phyloP scores from a whole-genome alignment of 2,113 vertebrate genomes.

The Coptodon rendalli region DNA sequence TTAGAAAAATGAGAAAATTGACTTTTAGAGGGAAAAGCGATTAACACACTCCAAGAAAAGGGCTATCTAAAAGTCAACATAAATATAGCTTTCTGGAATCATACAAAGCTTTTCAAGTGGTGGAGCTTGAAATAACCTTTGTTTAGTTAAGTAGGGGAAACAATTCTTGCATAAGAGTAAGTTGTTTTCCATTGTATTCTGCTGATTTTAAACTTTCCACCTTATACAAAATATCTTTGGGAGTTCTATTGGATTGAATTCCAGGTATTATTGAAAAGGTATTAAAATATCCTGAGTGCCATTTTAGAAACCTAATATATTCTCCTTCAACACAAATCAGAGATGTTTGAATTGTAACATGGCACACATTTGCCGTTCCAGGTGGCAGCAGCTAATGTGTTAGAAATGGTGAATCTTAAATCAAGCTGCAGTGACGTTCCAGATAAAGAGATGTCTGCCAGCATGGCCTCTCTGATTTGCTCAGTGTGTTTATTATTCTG shows the following conservation, averaged over 20 bases:
- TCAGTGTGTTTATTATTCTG: slow-evolving; percentile 15
- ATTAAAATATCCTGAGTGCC: neutral
- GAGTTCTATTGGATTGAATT: neutral
- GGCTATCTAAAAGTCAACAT: too few relatives aligned
- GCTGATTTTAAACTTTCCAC: neutral
- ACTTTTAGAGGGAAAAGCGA: neutral
- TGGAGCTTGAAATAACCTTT: neutral
- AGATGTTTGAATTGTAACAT: neutral
- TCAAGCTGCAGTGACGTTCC: neutral
- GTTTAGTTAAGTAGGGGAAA: neutral
- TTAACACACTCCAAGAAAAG: neutral
- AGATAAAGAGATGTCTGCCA: neutral
- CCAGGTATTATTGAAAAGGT: neutral
- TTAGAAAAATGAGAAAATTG: neutral
- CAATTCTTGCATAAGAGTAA: neutral
- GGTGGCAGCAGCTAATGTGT: neutral
- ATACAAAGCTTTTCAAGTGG: neutral
- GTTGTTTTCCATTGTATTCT: neutral
- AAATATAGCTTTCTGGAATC: neutral
- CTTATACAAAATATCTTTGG: neutral
- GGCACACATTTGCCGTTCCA: neutral
- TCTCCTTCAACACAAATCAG: neutral
- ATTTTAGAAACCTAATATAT: neutral
- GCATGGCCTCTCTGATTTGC: neutral
- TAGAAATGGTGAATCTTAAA: neutral